Conservation (phyloP, 2,797 vertebrate genomes). For the Crenichthys baileyi region DNA sequence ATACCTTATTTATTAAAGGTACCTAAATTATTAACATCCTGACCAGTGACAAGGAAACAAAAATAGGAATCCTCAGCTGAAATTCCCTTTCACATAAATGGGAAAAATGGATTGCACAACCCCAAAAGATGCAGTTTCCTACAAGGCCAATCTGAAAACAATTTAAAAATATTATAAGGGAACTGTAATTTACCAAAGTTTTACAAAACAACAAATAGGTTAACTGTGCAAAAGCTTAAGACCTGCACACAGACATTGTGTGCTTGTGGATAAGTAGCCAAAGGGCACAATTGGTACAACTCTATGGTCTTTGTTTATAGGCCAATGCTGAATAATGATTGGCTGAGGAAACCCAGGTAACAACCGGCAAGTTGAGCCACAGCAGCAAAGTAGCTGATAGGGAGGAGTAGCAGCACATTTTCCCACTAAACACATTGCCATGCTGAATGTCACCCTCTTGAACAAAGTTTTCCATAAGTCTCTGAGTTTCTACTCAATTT, state of each 20-base stretch:
- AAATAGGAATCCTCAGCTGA: not conserved
- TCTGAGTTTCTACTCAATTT: not conserved
- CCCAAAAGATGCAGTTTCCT: not conserved
- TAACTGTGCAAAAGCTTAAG: not conserved
- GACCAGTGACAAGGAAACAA: not conserved
- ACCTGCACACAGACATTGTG: not conserved
- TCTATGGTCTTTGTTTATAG: not conserved
- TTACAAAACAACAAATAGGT: not conserved
- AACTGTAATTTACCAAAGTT: not conserved
- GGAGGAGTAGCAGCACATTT: not conserved
- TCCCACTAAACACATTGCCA: not conserved
- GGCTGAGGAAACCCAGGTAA: not conserved
- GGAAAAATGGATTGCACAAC: not conserved
- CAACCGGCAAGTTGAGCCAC: not conserved
- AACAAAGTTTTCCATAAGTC: constrained; percentile 2
- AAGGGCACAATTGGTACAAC: not conserved
- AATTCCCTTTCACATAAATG: not conserved
- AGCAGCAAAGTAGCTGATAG: not conserved
- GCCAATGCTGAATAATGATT: constrained; percentile 1
- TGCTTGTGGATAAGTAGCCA: not conserved
- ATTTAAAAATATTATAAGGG: not conserved
- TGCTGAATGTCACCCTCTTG: not conserved
- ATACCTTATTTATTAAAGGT: not conserved
- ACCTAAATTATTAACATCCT: not conserved
- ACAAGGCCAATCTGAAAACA: not conserved